Conservation (phyloP, 2,113 vertebrate species). For the Xyliphius kryptos region DNA sequence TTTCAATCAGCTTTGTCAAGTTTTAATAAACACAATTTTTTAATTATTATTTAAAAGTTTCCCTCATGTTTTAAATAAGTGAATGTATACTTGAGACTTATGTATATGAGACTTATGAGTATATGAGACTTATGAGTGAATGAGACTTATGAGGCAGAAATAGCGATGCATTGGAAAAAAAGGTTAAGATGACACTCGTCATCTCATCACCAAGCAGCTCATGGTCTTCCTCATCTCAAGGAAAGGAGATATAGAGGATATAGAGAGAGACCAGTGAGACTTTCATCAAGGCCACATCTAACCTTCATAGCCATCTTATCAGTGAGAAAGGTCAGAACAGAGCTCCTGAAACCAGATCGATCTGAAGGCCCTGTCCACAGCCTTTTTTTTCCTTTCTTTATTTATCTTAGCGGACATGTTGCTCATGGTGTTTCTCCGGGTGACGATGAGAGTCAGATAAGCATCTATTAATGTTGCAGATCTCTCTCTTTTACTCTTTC, state of each 20-base stretch:
- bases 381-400: slow-evolving; percentile 51
- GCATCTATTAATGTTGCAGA: slow-evolving; percentile 72
- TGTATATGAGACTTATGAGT: no score
- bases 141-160: no score
- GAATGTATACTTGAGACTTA: no score
- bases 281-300: slow-evolving; percentile 36
- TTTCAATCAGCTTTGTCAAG: no score
- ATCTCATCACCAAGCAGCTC: slow-evolving; percentile 54
- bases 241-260: neutral
- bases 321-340: slow-evolving; percentile 63
- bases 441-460: slow-evolving; percentile 65
- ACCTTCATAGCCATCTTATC: slow-evolving; percentile 69
- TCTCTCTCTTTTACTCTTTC: slow-evolving; percentile 61
- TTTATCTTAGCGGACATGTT: slow-evolving; percentile 69
- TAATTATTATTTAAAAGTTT: no score
- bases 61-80: no score
- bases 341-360: slow-evolving; percentile 67
- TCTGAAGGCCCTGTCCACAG: slow-evolving; percentile 53
- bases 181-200: slow-evolving; percentile 68
- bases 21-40: no score
- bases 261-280: no score
- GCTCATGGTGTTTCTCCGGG: slow-evolving; percentile 67
- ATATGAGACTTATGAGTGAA: no score
- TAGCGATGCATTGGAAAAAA: slow-evolving; percentile 69
- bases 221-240: no score